A percentile compares a stretch with the other conserved stretches of the same genome.
phyloP scores from a whole-genome alignment of 2,888 invertebrate genomes.

The Nezara viridula region DNA sequence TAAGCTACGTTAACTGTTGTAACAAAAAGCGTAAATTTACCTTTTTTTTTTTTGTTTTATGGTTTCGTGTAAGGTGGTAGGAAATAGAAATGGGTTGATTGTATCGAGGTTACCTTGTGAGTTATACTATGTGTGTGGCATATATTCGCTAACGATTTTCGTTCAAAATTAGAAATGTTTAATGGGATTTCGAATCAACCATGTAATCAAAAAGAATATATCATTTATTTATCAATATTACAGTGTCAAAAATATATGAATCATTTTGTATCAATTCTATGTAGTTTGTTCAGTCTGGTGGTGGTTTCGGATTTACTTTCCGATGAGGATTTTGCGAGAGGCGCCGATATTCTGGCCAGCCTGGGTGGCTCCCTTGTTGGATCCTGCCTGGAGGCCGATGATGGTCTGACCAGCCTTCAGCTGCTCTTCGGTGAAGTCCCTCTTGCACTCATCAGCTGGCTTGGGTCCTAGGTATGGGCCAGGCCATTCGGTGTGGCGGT shows the following conservation, averaged over 20 bases:
- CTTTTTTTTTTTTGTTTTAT: no score
- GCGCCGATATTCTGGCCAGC: conserved; percentile 92
- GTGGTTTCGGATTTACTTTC: conserved; percentile 79
- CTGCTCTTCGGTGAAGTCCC: conserved; percentile 94
- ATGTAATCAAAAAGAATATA: background rate
- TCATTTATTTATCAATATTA: conserved; percentile 8
- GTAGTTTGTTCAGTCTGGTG: conserved; percentile 26
- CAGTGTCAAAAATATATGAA: conserved; percentile 18
- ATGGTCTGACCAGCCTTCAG: conserved; percentile 89
- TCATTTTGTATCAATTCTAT: conserved; percentile 6
- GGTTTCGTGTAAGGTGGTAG: no score
- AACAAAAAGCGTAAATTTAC: no score
- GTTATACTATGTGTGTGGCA: background rate
- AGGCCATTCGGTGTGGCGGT: conserved; percentile 85
- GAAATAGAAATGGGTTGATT: no score
- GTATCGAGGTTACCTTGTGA: no score
- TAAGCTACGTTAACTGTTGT: no score
- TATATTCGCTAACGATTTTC: background rate
- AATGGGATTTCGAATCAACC: background rate
- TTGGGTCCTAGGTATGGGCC: conserved; percentile 95
- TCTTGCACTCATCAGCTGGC: conserved; percentile 93
- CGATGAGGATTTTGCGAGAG: conserved; percentile 89
- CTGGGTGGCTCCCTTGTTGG: conserved; percentile 96
- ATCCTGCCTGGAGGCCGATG: conserved; percentile 95
- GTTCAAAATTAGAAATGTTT: background rate